Evolutionary conservation across 2,797 vertebrate genomes (phyloP).

Genomic region (Anableps anableps): DNA sequence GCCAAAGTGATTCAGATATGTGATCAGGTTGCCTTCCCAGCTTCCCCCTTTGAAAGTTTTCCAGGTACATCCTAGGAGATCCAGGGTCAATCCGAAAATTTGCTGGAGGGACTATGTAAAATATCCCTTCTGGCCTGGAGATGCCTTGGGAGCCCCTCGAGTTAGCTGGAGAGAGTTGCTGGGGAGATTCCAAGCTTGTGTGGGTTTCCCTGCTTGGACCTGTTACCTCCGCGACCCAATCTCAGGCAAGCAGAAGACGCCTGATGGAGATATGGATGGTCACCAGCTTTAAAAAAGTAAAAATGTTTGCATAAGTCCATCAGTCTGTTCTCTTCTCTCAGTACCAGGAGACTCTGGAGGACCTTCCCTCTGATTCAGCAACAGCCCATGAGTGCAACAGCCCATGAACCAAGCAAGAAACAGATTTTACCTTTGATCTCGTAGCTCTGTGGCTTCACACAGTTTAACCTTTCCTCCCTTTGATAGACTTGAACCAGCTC

Average conservation of each 20-base stretch:
- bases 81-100: background rate
- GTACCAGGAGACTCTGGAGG: background rate
- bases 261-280: too few relatives aligned
- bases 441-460: constrained; percentile 10
- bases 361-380: constrained; percentile 25
- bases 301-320: constrained; percentile 2
- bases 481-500: constrained; percentile 4
- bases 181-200: too few relatives aligned
- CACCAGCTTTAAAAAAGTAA: background rate
- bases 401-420: background rate
- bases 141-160: too few relatives aligned
- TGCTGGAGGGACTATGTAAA: background rate
- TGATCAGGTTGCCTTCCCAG: background rate
- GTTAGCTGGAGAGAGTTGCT: background rate
- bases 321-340: background rate
- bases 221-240: background rate
- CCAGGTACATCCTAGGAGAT: background rate
- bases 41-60: background rate
- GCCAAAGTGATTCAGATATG: background rate
- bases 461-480: constrained; percentile 30
- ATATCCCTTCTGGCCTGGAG: background rate
- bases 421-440: constrained; percentile 36
- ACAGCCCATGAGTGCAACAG: background rate
- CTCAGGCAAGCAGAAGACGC: background rate
- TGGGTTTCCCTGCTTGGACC: too few relatives aligned